Evolutionary conservation across 1,140 invertebrate species (phyloP).

Genomic region (Phymorhynchus buccinoides): DNA sequence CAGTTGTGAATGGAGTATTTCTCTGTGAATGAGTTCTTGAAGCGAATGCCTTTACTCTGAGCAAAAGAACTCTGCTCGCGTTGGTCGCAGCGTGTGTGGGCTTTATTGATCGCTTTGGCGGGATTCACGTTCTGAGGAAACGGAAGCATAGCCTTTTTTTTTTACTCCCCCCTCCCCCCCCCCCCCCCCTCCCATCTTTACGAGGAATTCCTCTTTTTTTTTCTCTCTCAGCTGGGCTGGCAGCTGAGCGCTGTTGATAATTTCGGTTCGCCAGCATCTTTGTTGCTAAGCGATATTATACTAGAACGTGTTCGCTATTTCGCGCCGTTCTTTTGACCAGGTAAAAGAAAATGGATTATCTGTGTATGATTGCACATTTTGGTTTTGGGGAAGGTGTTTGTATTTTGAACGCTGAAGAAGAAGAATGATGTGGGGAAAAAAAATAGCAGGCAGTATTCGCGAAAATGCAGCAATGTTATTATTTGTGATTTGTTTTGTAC

Average conservation of each 20-base stretch:
- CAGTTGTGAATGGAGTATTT: too few relatives aligned
- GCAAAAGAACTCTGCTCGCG: background rate
- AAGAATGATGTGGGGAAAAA: too few relatives aligned
- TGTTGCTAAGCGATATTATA: background rate
- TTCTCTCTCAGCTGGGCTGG: background rate
- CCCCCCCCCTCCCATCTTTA: background rate
- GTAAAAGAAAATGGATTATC: too few relatives aligned
- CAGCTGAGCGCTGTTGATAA: conserved; percentile 5
- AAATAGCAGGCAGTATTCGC: too few relatives aligned
- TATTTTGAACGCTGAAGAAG: too few relatives aligned
- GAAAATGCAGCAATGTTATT: too few relatives aligned
- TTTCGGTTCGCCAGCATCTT: background rate
- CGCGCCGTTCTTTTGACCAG: background rate
- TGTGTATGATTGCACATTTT: too few relatives aligned
- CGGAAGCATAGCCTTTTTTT: background rate
- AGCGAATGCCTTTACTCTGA: background rate
- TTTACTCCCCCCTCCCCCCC: too few relatives aligned
- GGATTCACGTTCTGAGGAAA: background rate
- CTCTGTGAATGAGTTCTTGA: too few relatives aligned
- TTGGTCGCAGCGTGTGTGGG: background rate
- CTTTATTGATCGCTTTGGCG: background rate
- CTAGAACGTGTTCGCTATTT: background rate
- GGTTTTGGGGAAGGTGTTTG: too few relatives aligned
- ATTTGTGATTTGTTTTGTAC: too few relatives aligned
- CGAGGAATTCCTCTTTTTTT: background rate